Conservation (phyloP, 2,888 invertebrate genomes). For the Temnothorax ravouxi region DNA sequence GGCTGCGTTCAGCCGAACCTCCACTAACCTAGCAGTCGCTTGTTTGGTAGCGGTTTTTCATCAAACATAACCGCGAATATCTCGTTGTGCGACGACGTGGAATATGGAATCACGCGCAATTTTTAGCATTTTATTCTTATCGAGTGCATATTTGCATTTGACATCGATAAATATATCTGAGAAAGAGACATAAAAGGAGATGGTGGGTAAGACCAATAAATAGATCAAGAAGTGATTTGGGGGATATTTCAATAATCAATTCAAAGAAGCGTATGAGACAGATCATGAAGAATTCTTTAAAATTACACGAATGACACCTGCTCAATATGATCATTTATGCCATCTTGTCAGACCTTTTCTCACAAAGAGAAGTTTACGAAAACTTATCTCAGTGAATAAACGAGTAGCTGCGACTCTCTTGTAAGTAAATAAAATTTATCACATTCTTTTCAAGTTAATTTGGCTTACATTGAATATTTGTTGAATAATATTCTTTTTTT, state of each 20-base stretch:
- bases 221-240: neutral
- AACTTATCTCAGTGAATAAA: constrained; percentile 7
- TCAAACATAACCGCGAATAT: too few species aligned
- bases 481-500: too few species aligned
- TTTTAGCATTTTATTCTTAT: too few species aligned
- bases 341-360: neutral
- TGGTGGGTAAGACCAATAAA: constrained; percentile 8
- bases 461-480: too few species aligned
- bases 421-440: too few species aligned
- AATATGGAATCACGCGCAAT: too few species aligned
- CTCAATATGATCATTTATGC: neutral
- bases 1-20: too few species aligned
- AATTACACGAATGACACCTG: constrained; percentile 5
- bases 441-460: too few species aligned
- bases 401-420: neutral
- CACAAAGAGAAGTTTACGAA: neutral
- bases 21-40: too few species aligned
- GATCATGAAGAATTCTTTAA: constrained; percentile 6
- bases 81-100: too few species aligned
- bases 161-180: neutral
- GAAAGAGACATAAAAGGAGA: neutral
- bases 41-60: too few species aligned
- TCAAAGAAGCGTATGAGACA: constrained; percentile 12
- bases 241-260: constrained; percentile 4
- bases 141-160: neutral